Conservation (phyloP, 2,888 invertebrate genomes). For the Lasius platythorax region DNA sequence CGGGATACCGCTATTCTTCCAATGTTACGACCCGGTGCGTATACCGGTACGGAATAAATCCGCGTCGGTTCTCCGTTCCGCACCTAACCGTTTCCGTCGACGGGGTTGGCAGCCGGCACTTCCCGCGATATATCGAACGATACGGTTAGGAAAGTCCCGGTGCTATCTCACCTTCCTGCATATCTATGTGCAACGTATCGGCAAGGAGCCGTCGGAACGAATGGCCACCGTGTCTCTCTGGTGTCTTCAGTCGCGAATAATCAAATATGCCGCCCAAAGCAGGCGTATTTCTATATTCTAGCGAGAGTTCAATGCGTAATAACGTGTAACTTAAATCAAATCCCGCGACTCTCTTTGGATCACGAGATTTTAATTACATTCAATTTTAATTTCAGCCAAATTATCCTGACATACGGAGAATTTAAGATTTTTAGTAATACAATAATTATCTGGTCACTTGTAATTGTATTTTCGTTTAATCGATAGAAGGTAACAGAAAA, state of each 20-base stretch:
- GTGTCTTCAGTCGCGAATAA: background rate
- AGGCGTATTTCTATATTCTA: background rate
- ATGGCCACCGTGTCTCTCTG: slow-evolving; percentile 64
- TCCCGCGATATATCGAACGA: slow-evolving; percentile 76
- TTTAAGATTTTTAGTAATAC: background rate
- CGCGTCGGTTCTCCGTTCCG: slow-evolving; percentile 27
- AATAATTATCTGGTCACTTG: background rate
- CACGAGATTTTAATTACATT: background rate
- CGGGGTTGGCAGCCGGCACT: slow-evolving; percentile 65
- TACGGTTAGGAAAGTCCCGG: slow-evolving; percentile 49
- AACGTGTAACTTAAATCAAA: background rate
- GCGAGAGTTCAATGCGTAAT: background rate
- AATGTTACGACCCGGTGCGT: slow-evolving; percentile 32
- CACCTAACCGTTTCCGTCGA: slow-evolving; percentile 59
- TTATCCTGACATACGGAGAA: background rate
- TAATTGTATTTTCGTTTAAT: background rate
- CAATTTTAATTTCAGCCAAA: background rate
- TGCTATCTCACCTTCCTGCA: slow-evolving; percentile 40
- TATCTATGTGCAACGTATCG: slow-evolving; percentile 57
- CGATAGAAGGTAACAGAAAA: background rate
- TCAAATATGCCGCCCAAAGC: background rate
- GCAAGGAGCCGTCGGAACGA: slow-evolving; percentile 60
- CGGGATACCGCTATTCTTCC: slow-evolving; percentile 6
- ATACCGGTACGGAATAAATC: slow-evolving; percentile 37
- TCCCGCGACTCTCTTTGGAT: background rate